phyloP scores from a whole-genome alignment of 1,140 invertebrate genomes.

The Diachasma alloeum region DNA sequence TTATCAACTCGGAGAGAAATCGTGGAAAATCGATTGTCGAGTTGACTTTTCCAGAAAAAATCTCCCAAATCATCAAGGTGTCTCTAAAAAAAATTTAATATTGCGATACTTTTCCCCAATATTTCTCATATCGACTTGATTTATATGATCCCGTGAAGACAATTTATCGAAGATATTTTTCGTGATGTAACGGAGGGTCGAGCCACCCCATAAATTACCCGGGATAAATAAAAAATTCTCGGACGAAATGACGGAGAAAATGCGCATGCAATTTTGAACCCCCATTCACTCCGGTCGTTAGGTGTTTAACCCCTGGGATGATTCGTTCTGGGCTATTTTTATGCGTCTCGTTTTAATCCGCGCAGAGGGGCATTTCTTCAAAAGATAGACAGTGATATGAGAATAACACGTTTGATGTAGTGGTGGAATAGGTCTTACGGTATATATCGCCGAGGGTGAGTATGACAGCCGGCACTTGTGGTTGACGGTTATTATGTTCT shows the following conservation, averaged over 20 bases:
- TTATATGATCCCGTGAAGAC: no score
- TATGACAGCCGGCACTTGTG: not conserved
- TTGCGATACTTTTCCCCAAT: no score
- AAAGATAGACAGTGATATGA: not conserved
- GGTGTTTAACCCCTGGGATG: not conserved
- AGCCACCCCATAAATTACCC: not conserved
- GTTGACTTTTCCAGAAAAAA: no score
- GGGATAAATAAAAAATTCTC: not conserved
- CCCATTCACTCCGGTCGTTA: not conserved
- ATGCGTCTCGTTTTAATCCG: conserved; percentile 7
- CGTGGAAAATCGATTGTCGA: no score
- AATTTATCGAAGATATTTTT: no score
- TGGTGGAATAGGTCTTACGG: not conserved
- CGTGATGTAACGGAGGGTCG: not conserved
- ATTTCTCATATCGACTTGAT: no score
- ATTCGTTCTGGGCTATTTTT: conserved; percentile 1
- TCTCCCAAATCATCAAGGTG: no score
- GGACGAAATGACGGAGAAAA: not conserved
- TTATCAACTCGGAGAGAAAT: no score
- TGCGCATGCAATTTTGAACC: not conserved
- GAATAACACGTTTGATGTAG: not conserved
- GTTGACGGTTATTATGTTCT: not conserved
- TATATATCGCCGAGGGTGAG: not conserved
- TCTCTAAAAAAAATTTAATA: no score
- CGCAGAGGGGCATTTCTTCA: not conserved